phyloP scores from a whole-genome alignment of 2,888 invertebrate genomes.

The Drosophila histrio region DNA sequence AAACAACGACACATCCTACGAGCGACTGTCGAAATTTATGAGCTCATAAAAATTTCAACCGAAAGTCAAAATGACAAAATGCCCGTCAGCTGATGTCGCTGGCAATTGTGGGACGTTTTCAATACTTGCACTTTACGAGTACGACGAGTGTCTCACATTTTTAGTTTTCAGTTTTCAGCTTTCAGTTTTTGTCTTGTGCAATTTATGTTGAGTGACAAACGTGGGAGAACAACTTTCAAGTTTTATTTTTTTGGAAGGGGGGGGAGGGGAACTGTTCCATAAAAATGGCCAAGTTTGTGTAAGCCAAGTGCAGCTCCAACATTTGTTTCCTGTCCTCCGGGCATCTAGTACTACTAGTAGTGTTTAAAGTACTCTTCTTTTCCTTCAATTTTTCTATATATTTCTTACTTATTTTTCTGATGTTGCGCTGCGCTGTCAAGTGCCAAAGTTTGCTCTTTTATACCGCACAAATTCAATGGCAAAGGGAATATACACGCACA shows the following conservation, averaged over 20 bases:
- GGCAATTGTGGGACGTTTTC: constrained; percentile 40
- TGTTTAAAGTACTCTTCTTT: neutral
- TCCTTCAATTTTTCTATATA: neutral
- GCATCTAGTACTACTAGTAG: neutral
- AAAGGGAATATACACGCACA: constrained; percentile 1
- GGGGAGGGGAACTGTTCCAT: constrained; percentile 52
- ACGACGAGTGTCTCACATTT: constrained; percentile 14
- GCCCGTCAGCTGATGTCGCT: constrained; percentile 49
- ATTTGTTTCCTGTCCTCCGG: constrained; percentile 7
- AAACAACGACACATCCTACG: constrained; percentile 11
- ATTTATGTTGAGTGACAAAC: constrained; percentile 37
- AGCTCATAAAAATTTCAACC: constrained; percentile 73
- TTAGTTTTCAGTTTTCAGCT: constrained; percentile 3
- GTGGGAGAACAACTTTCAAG: constrained; percentile 65
- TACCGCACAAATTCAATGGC: neutral
- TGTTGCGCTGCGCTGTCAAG: constrained; percentile 24
- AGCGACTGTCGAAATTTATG: constrained; percentile 67
- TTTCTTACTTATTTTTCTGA: constrained; percentile 7
- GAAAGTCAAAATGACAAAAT: constrained; percentile 66
- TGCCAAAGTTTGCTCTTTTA: constrained; percentile 13
- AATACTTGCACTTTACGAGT: constrained; percentile 34
- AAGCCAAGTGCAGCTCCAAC: constrained; percentile 46
- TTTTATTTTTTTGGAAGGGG: too few species aligned
- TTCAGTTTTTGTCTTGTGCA: constrained; percentile 18
- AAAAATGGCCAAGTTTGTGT: constrained; percentile 57